Evolutionary conservation across 2,888 invertebrate genomes (phyloP), one percentile per base, ranked within the genome.

Genomic region (Fragum sueziense): DNA sequence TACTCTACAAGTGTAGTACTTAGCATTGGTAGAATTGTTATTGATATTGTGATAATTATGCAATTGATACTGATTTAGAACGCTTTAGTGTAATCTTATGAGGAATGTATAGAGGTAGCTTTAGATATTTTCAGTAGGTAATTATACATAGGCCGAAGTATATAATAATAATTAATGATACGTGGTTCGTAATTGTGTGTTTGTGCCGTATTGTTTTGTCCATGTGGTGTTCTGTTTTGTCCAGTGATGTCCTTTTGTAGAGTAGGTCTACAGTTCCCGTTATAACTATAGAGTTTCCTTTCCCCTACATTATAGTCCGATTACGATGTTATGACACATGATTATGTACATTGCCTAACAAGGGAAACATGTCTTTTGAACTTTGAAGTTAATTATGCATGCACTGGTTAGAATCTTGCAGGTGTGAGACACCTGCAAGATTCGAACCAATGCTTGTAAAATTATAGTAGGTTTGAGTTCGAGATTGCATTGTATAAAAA

Each of bases 151-250:
- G 22, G 54, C 7, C 11, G 14, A 11, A 54, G 22, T n/a, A 17
- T 11, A 17, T n/a, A 7, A 54, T 22, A 11, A 54, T 22, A 22
- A 54, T 7, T 22, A 54, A n/a, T 22, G 54, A 17, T 20, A 17
- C 22, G 7, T 54, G 22, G 11, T n/a, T 54, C 41, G 11, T 11
- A 9, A 41, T 41, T 41, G 41, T 11, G 9, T 41, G 9, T 11
- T 11, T 31, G 61, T 61, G 61, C 11, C 20, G 61, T 61, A 31
- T n/a, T 61, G 61, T 61, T 20, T n/a, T 20, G 61, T 61, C 33
- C 57, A 61, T 61, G 61, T 61, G 22, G 29, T 61, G 61, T 61
- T 33, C 57, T 57, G 61, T 61, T 31, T n/a, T 29, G 61, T 61
- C n/a, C 61, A 31, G 61, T 61, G 57, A 27, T 57, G 57, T 57